phyloP scores from a whole-genome alignment of 2,888 invertebrate species.

The Callosobruchus maculatus region DNA sequence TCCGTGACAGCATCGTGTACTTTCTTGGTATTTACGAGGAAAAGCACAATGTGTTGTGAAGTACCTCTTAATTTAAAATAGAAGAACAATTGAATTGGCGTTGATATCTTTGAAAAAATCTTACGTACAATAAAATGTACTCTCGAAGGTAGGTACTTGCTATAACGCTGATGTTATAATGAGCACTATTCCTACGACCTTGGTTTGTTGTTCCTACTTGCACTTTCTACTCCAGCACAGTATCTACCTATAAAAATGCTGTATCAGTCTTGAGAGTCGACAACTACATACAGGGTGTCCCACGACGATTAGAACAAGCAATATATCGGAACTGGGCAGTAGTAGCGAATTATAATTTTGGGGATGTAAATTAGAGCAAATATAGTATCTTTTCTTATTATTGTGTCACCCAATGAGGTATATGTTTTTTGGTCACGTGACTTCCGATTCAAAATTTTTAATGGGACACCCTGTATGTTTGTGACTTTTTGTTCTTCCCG shows the following conservation, averaged over 20 bases:
- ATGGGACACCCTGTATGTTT: too few species aligned
- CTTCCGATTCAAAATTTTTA: too few species aligned
- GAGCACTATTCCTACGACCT: not conserved
- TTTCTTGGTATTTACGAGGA: not conserved
- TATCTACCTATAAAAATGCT: not conserved
- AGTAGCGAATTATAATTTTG: too few species aligned
- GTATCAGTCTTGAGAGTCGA: not conserved
- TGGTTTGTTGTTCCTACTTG: not conserved
- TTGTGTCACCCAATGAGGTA: too few species aligned
- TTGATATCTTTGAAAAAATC: not conserved
- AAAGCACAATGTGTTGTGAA: not conserved
- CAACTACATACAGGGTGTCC: not conserved
- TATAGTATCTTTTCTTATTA: too few species aligned
- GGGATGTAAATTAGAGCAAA: too few species aligned
- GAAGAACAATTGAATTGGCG: not conserved
- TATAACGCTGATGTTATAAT: not conserved
- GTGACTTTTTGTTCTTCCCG: too few species aligned
- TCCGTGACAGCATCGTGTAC: too few species aligned
- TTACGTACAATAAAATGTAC: not conserved
- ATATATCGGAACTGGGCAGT: too few species aligned
- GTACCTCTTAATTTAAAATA: not conserved
- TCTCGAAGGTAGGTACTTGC: not conserved
- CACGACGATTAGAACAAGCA: too few species aligned
- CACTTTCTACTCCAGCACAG: not conserved
- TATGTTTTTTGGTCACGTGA: too few species aligned